phyloP scores from a whole-genome alignment of 2,113 vertebrate genomes.

The Athene cunicularia region DNA sequence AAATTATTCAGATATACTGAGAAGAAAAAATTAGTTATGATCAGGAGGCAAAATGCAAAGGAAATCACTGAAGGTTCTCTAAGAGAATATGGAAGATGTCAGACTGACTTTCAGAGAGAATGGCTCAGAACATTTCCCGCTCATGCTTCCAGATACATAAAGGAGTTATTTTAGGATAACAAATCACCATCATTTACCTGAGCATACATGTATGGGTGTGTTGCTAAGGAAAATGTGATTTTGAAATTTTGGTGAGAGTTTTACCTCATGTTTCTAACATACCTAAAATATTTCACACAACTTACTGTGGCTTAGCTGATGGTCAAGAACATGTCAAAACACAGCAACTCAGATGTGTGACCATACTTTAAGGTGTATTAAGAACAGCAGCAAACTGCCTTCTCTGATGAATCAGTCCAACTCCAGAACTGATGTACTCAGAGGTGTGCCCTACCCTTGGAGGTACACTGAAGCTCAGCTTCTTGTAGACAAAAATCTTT shows the following conservation, averaged over 20 bases:
- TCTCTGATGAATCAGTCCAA: background rate
- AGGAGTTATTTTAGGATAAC: background rate
- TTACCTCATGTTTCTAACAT: background rate
- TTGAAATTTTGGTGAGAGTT: background rate
- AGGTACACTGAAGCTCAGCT: background rate
- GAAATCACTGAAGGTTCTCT: background rate
- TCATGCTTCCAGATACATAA: background rate
- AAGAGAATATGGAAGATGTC: background rate
- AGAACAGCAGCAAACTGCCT: background rate
- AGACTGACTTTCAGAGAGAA: background rate
- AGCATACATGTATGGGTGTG: accelerated
- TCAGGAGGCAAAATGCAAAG: background rate
- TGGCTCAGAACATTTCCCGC: background rate
- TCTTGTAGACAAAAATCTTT: background rate
- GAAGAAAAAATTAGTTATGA: background rate
- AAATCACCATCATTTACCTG: background rate
- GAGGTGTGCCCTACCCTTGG: background rate
- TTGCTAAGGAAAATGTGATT: background rate
- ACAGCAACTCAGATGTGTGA: background rate
- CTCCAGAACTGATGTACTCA: background rate
- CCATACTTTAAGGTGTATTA: accelerated
- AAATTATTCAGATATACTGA: background rate
- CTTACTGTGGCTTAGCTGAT: background rate
- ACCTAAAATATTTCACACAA: background rate
- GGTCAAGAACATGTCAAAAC: background rate